Evolutionary conservation across 2,888 invertebrate genomes (phyloP).

Genomic region (Drosophila multiciliata): DNA sequence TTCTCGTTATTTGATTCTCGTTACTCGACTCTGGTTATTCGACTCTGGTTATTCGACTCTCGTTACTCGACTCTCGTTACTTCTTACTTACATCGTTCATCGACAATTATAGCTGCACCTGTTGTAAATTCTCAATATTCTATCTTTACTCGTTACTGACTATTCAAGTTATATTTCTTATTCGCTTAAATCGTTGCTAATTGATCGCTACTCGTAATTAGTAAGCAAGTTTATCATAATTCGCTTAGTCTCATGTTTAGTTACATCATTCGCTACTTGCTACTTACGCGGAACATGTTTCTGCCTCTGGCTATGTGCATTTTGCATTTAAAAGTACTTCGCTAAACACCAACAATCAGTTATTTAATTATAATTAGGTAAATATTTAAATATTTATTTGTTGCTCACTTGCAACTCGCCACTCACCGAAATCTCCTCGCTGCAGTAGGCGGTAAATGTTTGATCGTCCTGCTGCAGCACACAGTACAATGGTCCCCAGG

Average conservation of each 20-base stretch:
- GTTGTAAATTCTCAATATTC: not conserved
- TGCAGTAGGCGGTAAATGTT: slow-evolving; percentile 89
- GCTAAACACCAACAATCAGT: not conserved
- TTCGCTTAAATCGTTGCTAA: not conserved
- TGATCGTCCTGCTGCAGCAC: slow-evolving; percentile 90
- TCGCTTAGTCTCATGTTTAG: not conserved
- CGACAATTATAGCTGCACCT: not conserved
- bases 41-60: too few relatives aligned
- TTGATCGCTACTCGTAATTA: not conserved
- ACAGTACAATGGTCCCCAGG: slow-evolving; percentile 90
- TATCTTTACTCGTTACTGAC: not conserved
- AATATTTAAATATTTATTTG: not conserved
- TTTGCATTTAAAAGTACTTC: not conserved
- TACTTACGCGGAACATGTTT: too few relatives aligned
- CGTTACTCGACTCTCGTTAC: too few relatives aligned
- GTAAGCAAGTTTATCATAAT: not conserved
- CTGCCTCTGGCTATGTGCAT: not conserved
- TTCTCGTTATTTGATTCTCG: too few relatives aligned
- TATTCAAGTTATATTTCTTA: slow-evolving; percentile 80
- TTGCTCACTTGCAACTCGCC: not conserved
- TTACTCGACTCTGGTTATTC: too few relatives aligned
- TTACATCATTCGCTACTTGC: not conserved
- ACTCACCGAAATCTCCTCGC: slow-evolving; percentile 91
- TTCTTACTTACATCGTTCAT: not conserved
- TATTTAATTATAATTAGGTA: not conserved